Percentiles rank a stretch among this genome's conserved stretches.
phyloP scores from a whole-genome alignment of 1,140 invertebrate species.

The Drosophila rufa region DNA sequence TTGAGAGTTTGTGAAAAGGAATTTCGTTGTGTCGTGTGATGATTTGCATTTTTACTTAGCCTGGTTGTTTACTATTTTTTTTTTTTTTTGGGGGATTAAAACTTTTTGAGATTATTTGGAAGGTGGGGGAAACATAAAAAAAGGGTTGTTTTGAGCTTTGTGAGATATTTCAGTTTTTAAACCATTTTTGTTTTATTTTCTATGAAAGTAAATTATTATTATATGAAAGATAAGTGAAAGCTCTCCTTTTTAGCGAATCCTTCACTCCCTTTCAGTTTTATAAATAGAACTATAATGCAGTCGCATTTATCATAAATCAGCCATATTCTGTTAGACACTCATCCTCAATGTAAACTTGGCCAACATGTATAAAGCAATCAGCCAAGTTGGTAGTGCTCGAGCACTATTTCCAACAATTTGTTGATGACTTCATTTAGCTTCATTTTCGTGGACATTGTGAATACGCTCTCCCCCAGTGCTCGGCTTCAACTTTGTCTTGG shows the following conservation, averaged over 20 bases:
- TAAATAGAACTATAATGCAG: neutral
- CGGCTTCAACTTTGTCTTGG: constrained; percentile 70
- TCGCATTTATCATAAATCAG: constrained; percentile 29
- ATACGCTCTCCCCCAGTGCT: constrained; percentile 10
- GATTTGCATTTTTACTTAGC: neutral
- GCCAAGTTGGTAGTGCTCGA: constrained; percentile 2
- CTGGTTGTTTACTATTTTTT: neutral
- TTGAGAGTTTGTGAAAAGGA: neutral
- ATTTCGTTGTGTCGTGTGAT: constrained; percentile 3
- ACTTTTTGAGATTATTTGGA: no score
- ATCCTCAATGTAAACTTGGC: neutral
- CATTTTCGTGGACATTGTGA: constrained; percentile 40
- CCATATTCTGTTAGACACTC: neutral
- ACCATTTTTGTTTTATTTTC: no score
- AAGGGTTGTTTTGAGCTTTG: no score
- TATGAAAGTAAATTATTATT: neutral
- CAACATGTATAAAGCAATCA: constrained; percentile 15
- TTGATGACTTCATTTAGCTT: constrained; percentile 51
- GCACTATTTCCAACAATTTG: constrained; percentile 35
- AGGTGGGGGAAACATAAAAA: no score
- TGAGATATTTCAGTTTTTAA: no score
- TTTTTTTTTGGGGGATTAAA: no score
- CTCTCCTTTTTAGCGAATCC: neutral
- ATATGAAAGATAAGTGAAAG: neutral
- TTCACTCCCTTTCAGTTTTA: neutral